Conservation (phyloP, 2,888 invertebrate species). For the Lysandra bellargus region DNA sequence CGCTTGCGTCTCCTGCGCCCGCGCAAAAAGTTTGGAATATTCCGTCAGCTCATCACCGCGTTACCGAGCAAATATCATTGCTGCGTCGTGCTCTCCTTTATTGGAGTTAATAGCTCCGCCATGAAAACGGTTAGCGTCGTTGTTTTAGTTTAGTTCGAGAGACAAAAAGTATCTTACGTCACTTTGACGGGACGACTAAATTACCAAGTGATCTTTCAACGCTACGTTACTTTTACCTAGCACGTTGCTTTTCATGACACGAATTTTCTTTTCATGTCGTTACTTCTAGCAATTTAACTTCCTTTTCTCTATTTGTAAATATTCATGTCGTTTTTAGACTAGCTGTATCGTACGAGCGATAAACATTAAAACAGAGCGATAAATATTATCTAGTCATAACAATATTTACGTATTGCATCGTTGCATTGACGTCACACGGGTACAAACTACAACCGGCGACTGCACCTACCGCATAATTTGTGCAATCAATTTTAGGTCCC, state of each 20-base stretch:
- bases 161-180: no score
- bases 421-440: not conserved
- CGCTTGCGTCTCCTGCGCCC: not conserved
- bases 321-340: not conserved
- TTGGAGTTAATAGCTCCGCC: not conserved
- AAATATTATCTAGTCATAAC: not conserved
- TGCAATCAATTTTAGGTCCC: not conserved
- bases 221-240: no score
- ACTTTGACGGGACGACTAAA: not conserved
- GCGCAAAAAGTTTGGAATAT: constrained; percentile 18
- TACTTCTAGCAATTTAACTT: not conserved
- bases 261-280: not conserved
- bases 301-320: not conserved
- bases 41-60: not conserved
- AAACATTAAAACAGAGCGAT: not conserved
- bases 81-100: not conserved
- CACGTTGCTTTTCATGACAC: no score
- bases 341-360: not conserved
- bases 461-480: not conserved
- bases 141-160: not conserved
- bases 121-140: not conserved
- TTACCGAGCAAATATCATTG: not conserved
- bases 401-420: not conserved
- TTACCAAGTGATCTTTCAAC: not conserved
- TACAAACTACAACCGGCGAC: not conserved